Percentiles rank a stretch among this genome's conserved stretches.
Evolutionary conservation across 2,797 vertebrate species (phyloP).

Genomic region (Australoheros facetus): DNA sequence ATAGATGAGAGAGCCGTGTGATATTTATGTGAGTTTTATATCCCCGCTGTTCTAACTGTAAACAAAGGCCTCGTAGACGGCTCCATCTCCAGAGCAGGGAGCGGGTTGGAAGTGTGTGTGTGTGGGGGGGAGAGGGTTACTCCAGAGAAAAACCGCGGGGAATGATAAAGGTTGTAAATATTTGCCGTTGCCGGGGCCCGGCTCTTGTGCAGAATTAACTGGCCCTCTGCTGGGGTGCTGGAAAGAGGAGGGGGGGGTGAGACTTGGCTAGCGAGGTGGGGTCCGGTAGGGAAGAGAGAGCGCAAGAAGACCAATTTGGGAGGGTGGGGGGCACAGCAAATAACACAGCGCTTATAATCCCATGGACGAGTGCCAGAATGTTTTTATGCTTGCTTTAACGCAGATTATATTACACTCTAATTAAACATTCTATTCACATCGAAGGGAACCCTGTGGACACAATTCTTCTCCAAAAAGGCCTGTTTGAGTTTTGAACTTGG

Average conservation of each 20-base stretch:
- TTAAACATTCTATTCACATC: conserved; percentile 85
- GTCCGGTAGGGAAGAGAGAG: conserved; percentile 37
- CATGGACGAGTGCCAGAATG: conserved; percentile 82
- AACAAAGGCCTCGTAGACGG: conserved; percentile 79
- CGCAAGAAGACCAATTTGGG: conserved; percentile 34
- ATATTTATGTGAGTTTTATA: conserved; percentile 81
- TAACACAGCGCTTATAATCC: conserved; percentile 81
- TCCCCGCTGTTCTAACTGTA: conserved; percentile 76
- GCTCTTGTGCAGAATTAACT: conserved; percentile 76
- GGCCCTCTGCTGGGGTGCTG: conserved; percentile 72
- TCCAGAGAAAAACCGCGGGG: conserved; percentile 78
- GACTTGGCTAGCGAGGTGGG: conserved; percentile 21
- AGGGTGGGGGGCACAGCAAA: conserved; percentile 66
- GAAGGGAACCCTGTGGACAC: conserved; percentile 80
- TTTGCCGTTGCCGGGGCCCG: conserved; percentile 80
- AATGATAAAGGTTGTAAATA: conserved; percentile 84
- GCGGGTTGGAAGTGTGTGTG: conserved; percentile 12
- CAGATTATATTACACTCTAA: conserved; percentile 88
- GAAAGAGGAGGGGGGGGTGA: conserved; percentile 12
- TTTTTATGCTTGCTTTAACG: conserved; percentile 87
- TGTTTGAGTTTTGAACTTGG: conserved; percentile 83
- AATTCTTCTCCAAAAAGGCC: conserved; percentile 80
- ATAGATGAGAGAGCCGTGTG: conserved; percentile 70
- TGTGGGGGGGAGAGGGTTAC: conserved; percentile 52
- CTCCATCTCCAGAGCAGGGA: conserved; percentile 67